Evolutionary conservation across 2,797 vertebrate genomes (phyloP).

Genomic region (Eremophila alpestris): DNA sequence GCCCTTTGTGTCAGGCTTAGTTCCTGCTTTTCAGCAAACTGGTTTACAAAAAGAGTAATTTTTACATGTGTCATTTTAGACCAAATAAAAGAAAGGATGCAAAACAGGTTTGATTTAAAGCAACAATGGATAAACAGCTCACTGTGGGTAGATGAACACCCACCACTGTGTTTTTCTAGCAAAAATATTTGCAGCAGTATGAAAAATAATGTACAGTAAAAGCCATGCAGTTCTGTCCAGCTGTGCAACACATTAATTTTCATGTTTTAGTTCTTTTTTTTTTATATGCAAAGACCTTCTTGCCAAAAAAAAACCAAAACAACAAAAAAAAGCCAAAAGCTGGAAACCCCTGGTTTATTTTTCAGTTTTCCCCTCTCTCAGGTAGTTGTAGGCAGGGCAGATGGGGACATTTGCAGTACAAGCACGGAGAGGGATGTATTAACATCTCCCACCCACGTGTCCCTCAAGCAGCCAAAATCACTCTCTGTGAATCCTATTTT

Average conservation of each 20-base stretch:
- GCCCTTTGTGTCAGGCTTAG: not conserved
- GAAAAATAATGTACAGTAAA: not conserved
- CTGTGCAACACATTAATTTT: not conserved
- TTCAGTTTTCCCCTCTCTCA: not conserved
- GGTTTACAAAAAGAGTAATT: not conserved
- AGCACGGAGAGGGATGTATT: not conserved
- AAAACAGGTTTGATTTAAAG: not conserved
- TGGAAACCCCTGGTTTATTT: not conserved
- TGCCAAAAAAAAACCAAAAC: not conserved
- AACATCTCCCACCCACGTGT: not conserved
- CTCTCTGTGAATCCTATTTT: not conserved
- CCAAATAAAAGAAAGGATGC: not conserved
- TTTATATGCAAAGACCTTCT: not conserved
- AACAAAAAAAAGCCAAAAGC: too few relatives aligned
- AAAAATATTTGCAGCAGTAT: not conserved
- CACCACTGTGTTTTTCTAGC: not conserved
- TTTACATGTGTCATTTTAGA: not conserved
- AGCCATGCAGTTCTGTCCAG: not conserved
- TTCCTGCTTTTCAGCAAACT: not conserved
- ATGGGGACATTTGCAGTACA: not conserved
- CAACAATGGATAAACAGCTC: not conserved
- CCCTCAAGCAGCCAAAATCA: not conserved
- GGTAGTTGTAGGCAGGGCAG: not conserved
- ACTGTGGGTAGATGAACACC: not conserved
- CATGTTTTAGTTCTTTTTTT: fast-evolving